Conservation (phyloP, 1,140 invertebrate genomes). For the Macrobrachium rosenbergii region DNA sequence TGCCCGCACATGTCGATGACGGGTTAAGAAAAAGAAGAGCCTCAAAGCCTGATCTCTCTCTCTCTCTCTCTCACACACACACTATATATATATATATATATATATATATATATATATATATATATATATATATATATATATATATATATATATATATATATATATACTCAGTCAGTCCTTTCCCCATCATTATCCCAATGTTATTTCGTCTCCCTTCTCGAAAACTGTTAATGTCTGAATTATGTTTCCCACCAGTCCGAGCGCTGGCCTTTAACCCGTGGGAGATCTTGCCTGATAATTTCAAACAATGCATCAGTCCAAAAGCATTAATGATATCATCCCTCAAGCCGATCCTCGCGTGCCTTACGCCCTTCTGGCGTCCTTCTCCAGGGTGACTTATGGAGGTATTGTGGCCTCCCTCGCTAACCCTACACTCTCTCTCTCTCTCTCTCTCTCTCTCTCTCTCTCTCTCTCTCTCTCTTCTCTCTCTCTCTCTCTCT, state of each 20-base stretch:
- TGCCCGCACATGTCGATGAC: background rate
- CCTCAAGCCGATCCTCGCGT: background rate
- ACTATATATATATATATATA: slow-evolving; percentile 30
- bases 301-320: slow-evolving; percentile 25
- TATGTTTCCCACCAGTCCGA: too few relatives aligned
- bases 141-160: slow-evolving; percentile 15
- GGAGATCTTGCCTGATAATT: slow-evolving; percentile 31
- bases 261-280: background rate
- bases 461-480: slow-evolving; percentile 14
- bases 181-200: too few relatives aligned
- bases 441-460: slow-evolving; percentile 6
- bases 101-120: slow-evolving; percentile 12
- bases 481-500: background rate
- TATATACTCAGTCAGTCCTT: background rate
- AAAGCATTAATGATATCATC: slow-evolving; percentile 35
- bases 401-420: slow-evolving; percentile 45
- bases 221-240: slow-evolving; percentile 18
- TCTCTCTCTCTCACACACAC: slow-evolving; percentile 7
- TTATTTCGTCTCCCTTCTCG: background rate
- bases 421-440: background rate
- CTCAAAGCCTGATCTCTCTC: slow-evolving; percentile 3
- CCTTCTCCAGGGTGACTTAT: slow-evolving; percentile 49
- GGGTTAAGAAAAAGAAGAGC: background rate
- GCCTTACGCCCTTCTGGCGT: slow-evolving; percentile 29
- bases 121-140: slow-evolving; percentile 22